A percentile compares a stretch with the other conserved stretches of the same genome.
Conservation (phyloP, 1,140 invertebrate species). For the Caenorhabditis inopinata region DNA sequence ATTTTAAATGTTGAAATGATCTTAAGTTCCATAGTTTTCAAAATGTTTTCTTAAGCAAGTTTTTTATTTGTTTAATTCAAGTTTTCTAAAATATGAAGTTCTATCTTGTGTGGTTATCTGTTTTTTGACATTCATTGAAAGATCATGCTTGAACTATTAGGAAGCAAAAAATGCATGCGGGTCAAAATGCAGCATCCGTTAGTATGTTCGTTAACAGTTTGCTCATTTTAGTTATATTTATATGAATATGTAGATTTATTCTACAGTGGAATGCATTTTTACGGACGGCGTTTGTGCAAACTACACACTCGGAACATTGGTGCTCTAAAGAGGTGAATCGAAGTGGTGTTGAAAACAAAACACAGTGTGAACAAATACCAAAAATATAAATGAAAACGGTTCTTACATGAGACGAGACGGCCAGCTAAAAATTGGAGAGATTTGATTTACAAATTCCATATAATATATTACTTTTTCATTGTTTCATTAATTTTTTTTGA, state of each 20-base stretch:
- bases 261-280: neutral
- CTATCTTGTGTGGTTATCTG: constrained; percentile 20
- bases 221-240: too few relatives aligned
- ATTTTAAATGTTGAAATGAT: too few relatives aligned
- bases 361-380: constrained; percentile 30
- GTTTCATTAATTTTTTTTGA: neutral
- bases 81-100: too few relatives aligned
- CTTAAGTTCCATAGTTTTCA: too few relatives aligned
- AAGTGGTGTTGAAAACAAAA: constrained; percentile 37
- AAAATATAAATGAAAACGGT: constrained; percentile 28
- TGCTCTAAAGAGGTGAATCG: constrained; percentile 16
- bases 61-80: too few relatives aligned
- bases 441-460: neutral
- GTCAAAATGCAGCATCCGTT: neutral
- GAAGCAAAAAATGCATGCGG: constrained; percentile 7
- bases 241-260: too few relatives aligned
- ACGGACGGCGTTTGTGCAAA: neutral
- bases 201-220: too few relatives aligned
- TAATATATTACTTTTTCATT: too few relatives aligned
- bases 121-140: neutral
- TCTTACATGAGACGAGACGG: constrained; percentile 63
- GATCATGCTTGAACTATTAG: neutral
- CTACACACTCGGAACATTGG: neutral
- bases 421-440: constrained; percentile 56
- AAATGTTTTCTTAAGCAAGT: too few relatives aligned